Evolutionary conservation across 2,888 invertebrate species (phyloP).

Genomic region (Dichetophora obliterata): DNA sequence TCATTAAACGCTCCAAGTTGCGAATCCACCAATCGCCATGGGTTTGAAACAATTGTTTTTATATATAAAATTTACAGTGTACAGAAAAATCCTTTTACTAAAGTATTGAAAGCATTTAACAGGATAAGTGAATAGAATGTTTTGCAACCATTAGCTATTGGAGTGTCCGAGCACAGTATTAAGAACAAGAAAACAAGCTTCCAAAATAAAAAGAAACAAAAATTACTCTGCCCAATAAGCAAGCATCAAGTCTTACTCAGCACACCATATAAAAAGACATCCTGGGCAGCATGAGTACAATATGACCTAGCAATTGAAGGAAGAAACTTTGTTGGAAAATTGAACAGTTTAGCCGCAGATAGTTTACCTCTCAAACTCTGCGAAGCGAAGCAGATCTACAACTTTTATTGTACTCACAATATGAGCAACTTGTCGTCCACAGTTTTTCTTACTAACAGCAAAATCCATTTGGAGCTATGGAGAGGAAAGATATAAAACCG

Average conservation of each 20-base stretch:
- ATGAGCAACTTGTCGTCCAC: conserved; percentile 12
- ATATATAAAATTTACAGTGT: too few species aligned
- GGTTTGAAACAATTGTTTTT: conserved; percentile 12
- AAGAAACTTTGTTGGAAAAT: not conserved
- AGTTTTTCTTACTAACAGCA: not conserved
- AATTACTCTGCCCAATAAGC: too few species aligned
- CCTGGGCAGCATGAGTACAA: not conserved
- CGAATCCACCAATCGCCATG: conserved; percentile 32
- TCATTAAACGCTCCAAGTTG: not conserved
- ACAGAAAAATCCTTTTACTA: not conserved
- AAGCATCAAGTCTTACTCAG: too few species aligned
- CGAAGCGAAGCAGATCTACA: not conserved
- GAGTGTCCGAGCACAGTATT: not conserved
- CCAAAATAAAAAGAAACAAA: not conserved
- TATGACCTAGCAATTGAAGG: not conserved
- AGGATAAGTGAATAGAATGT: not conserved
- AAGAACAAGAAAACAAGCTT: not conserved
- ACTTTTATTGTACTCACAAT: conserved; percentile 18
- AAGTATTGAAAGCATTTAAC: conserved; percentile 2
- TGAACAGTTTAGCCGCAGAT: too few species aligned
- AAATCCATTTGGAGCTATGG: conserved; percentile 41
- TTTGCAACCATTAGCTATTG: conserved; percentile 9
- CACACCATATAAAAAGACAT: too few species aligned
- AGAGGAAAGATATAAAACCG: conserved; percentile 48
- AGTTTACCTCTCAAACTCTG: not conserved